Evolutionary conservation across 2,113 vertebrate species (phyloP).

Genomic region (Egretta garzetta): DNA sequence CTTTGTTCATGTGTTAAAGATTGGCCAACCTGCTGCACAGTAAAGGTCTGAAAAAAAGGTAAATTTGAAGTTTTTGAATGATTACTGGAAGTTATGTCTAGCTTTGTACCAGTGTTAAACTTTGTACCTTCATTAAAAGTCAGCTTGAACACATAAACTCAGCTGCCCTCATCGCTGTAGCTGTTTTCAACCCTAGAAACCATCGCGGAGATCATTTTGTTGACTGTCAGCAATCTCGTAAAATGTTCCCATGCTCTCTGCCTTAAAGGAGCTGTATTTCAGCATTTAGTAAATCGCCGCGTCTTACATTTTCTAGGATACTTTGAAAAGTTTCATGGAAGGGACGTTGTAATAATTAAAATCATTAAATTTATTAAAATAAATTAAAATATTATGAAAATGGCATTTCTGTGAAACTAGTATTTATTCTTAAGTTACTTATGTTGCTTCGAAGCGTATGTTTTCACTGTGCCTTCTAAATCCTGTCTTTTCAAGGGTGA

Average conservation of each 20-base stretch:
- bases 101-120: not conserved
- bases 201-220: not conserved
- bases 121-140: not conserved
- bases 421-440: not conserved
- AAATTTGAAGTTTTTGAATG: not conserved
- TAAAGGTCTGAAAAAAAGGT: not conserved
- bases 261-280: not conserved
- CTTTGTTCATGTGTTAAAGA: not conserved
- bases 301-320: not conserved
- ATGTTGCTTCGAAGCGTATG: not conserved
- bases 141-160: not conserved
- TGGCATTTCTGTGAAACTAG: not conserved
- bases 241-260: not conserved
- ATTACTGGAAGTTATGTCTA: not conserved
- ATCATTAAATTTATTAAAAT: not conserved
- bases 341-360: not conserved
- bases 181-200: not conserved
- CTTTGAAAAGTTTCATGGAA: not conserved
- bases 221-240: not conserved
- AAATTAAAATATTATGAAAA: not conserved
- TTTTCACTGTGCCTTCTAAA: not conserved
- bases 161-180: not conserved
- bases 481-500: slow-evolving; percentile 78
- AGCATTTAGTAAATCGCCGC: not conserved
- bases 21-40: not conserved